phyloP scores from a whole-genome alignment of 2,888 invertebrate species.

The Pseudococcus viburni region DNA sequence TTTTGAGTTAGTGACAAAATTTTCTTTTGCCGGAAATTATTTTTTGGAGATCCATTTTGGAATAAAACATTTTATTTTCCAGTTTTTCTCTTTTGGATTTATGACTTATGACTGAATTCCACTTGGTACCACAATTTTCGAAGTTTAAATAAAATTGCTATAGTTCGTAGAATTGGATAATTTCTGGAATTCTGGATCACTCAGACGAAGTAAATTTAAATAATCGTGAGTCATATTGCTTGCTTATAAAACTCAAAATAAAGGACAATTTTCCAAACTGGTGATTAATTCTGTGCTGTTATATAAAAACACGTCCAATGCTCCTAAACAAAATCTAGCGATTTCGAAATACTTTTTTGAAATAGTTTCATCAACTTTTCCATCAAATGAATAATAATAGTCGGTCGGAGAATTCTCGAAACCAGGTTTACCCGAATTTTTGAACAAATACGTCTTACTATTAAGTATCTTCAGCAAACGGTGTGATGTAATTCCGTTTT shows the following conservation, averaged over 20 bases:
- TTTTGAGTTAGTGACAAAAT: conserved; percentile 78
- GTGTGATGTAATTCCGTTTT: not conserved
- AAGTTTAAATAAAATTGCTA: not conserved
- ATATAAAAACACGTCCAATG: not conserved
- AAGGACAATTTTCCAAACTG: conserved; percentile 74
- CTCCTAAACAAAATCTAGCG: not conserved
- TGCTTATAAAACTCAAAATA: not conserved
- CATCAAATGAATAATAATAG: not conserved
- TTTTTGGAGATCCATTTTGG: conserved; percentile 81
- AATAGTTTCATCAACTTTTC: not conserved
- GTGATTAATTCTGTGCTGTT: conserved; percentile 73
- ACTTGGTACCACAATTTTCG: not conserved
- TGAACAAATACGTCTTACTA: not conserved
- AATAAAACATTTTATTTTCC: conserved; percentile 86
- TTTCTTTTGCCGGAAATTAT: conserved; percentile 77
- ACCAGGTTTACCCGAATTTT: not conserved
- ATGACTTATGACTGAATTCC: not conserved
- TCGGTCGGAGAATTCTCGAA: not conserved
- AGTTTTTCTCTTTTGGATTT: conserved; percentile 87
- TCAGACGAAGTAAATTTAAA: not conserved
- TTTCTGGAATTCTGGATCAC: not conserved
- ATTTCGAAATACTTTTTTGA: not conserved
- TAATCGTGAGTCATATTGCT: not conserved
- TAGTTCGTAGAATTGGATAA: not conserved
- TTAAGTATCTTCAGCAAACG: conserved; percentile 29